Evolutionary conservation across 2,113 vertebrate genomes (phyloP), one percentile per base, ranked within the genome.

Genomic region (Theristicus caerulescens): DNA sequence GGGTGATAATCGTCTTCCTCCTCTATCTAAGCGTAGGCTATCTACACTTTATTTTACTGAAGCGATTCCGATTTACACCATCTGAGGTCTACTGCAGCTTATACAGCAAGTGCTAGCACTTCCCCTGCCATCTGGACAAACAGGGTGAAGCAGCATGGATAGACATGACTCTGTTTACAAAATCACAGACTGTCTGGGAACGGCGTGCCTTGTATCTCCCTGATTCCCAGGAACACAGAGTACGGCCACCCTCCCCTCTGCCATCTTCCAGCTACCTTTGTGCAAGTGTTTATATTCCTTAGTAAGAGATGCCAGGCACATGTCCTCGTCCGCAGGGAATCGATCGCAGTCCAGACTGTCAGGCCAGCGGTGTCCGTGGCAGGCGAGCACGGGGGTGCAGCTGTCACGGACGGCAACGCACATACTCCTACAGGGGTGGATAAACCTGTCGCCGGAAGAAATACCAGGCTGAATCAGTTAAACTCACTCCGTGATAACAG

Each of bases 341-440:
- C 98, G 98, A 4, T 98, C 82, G 10, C 99, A 99, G 95, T 98
- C 88, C 62, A 99, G 97, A 12, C 85, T 98, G 76, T 98, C 97
- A 2, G 99, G 98, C 99, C 99, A 99, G 4, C 90, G 31, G 10
- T 98, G 98, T 8, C 98, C 99, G 2, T 98, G 99, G 93, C 99
- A 99, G 76, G 97, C 94, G 8, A 99, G 97, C 36, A 98, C 97
- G 0, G 98, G 98, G 44, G 98, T 98, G 6, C 99, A 99, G 94
- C 98, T 99, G 77, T 98, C 98, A 69, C 97, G 98, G 46, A 99
- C 99, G 2, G 98, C 98, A 73, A 90, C 76, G 66, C 99, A 99
- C 96, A 99, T 97, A 19, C 98, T 99, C 38, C 98, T 98, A 20
- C 99, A 99, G 3, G 99, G 99, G 90, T 98, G 99, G 93, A 99